Evolutionary conservation across 2,888 invertebrate genomes (phyloP).

Genomic region (Parasteatoda lunata): DNA sequence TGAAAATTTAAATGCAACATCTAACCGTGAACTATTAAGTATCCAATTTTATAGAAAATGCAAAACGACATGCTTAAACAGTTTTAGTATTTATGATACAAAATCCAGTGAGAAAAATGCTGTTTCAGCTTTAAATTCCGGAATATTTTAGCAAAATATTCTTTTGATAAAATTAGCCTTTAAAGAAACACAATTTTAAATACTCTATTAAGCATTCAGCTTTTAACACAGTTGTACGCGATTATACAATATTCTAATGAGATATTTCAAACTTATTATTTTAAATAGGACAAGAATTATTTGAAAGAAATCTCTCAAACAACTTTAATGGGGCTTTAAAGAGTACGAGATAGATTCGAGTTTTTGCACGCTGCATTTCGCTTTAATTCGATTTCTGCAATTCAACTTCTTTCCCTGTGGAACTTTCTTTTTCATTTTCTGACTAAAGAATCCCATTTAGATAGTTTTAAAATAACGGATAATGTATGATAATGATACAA

Average conservation of each 20-base stretch:
- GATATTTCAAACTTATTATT: conserved; percentile 7
- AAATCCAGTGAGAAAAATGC: too few species aligned
- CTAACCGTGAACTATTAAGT: too few species aligned
- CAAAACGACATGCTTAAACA: too few species aligned
- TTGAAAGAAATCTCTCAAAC: conserved; percentile 9
- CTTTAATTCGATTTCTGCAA: conserved; percentile 29
- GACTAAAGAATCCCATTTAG: conserved; percentile 35
- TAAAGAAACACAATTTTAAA: background rate
- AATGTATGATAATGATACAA: conserved; percentile 54
- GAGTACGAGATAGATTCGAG: conserved; percentile 6
- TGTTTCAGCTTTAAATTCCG: too few species aligned
- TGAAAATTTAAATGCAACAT: too few species aligned
- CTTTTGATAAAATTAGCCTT: too few species aligned
- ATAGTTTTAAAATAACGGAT: conserved; percentile 49
- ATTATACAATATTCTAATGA: conserved; percentile 6
- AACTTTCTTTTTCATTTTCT: conserved; percentile 20
- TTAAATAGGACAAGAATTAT: conserved; percentile 6
- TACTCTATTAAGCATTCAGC: background rate
- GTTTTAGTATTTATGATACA: too few species aligned
- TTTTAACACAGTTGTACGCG: background rate
- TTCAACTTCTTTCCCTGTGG: conserved; percentile 9
- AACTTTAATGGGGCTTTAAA: conserved; percentile 26
- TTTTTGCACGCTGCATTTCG: conserved; percentile 7
- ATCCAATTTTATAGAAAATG: too few species aligned
- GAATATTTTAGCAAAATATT: too few species aligned